These are phyloP conservation scores for Notospermus geniculatus DNA, from an alignment of 1,140 invertebrate genomes.

Conservation along the genomic window DNA sequence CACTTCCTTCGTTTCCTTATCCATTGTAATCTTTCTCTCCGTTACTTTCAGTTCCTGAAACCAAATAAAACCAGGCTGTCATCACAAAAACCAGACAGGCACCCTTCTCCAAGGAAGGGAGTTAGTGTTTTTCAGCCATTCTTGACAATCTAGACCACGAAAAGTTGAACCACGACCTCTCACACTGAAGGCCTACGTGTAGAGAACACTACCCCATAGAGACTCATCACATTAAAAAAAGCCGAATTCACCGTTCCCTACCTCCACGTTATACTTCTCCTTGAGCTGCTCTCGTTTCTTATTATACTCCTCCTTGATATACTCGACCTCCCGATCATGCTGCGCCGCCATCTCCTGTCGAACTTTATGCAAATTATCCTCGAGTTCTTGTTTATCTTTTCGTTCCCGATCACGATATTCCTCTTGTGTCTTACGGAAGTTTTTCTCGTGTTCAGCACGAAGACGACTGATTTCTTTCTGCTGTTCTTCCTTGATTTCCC, in stretches of 20 bases:
- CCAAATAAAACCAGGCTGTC: too few relatives aligned
- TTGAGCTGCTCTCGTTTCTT: constrained; percentile 36
- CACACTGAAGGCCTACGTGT: too few relatives aligned
- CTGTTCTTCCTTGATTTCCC: constrained; percentile 42
- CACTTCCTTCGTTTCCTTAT: background rate
- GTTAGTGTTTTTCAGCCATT: too few relatives aligned
- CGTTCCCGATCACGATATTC: constrained; percentile 44
- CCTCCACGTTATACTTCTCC: background rate
- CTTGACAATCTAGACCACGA: too few relatives aligned
- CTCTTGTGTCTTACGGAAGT: constrained; percentile 36
- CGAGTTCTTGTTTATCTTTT: constrained; percentile 32
- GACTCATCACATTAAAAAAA: too few relatives aligned
- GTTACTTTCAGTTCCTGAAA: too few relatives aligned
- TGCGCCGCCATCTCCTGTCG: constrained; percentile 41
- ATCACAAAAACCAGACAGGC: too few relatives aligned
- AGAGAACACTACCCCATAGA: background rate
- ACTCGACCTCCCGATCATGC: constrained; percentile 42
- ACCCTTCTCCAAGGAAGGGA: too few relatives aligned
- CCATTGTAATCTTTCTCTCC: background rate
- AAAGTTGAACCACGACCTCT: too few relatives aligned
- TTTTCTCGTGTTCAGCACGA: constrained; percentile 35
- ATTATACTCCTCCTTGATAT: constrained; percentile 32
- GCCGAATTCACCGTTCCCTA: too few relatives aligned
- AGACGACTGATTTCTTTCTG: constrained; percentile 37
- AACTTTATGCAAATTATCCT: constrained; percentile 35